A percentile compares a stretch with the other conserved stretches of the same genome.
phyloP scores from a whole-genome alignment of 2,113 vertebrate species.

The Poicephalus gulielmi region DNA sequence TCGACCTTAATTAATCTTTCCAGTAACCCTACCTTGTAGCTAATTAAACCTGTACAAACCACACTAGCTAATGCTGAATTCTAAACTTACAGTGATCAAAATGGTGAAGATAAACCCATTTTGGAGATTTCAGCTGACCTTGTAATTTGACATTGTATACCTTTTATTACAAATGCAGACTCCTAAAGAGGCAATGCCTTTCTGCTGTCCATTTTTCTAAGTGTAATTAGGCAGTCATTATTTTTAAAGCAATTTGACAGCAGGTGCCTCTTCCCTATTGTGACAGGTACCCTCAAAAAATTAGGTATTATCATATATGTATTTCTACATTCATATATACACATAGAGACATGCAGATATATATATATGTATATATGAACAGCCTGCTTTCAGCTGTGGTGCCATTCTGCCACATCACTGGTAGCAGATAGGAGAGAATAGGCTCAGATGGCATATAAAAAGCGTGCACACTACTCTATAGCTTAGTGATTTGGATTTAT shows the following conservation, averaged over 20 bases:
- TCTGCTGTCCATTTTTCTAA: neutral
- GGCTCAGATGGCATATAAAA: neutral
- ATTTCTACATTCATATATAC: neutral
- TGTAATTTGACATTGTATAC: neutral
- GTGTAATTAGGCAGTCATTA: neutral
- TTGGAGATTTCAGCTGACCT: neutral
- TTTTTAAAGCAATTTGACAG: neutral
- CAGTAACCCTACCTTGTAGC: slow-evolving; percentile 17
- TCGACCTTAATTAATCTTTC: slow-evolving; percentile 59
- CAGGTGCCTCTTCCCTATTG: neutral
- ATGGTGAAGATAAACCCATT: neutral
- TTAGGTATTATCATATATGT: too few species aligned
- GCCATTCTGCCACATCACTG: neutral
- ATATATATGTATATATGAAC: neutral
- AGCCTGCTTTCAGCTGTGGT: neutral
- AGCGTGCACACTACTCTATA: neutral
- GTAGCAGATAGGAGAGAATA: neutral
- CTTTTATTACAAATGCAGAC: neutral
- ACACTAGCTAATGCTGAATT: neutral
- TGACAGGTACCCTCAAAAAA: neutral
- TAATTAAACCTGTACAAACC: slow-evolving; percentile 48
- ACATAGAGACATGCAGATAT: neutral
- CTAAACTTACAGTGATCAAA: neutral
- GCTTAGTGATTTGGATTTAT: neutral
- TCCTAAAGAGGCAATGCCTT: neutral